Evolutionary conservation across 1,140 invertebrate species (phyloP).

Genomic region (Drosophila triauraria): DNA sequence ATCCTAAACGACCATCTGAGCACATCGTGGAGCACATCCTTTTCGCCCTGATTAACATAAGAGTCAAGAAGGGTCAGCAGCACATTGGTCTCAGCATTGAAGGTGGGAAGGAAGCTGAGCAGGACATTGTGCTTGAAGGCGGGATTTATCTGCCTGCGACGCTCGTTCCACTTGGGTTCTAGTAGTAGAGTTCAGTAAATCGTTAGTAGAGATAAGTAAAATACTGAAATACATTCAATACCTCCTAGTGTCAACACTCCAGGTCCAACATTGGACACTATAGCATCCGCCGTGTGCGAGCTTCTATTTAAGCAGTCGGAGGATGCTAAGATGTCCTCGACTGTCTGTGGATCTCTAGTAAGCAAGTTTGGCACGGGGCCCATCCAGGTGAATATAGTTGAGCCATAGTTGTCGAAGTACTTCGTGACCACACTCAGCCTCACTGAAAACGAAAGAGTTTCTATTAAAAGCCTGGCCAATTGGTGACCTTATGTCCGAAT

Average conservation of each 20-base stretch:
- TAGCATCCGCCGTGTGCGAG: neutral
- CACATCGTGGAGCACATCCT: slow-evolving; percentile 31
- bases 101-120: slow-evolving; percentile 62
- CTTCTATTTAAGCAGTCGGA: slow-evolving; percentile 47
- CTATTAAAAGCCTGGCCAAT: neutral
- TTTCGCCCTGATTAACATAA: slow-evolving; percentile 17
- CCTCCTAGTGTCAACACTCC: slow-evolving; percentile 53
- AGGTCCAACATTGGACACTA: slow-evolving; percentile 31
- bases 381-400: slow-evolving; percentile 47
- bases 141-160: slow-evolving; percentile 60
- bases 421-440: neutral
- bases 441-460: neutral
- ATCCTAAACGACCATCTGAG: slow-evolving; percentile 49
- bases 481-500: accelerated
- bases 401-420: slow-evolving; percentile 40
- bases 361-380: slow-evolving; percentile 48
- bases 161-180: slow-evolving; percentile 56
- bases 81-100: slow-evolving; percentile 48
- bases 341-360: slow-evolving; percentile 50
- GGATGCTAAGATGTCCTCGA: slow-evolving; percentile 56
- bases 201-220: no score
- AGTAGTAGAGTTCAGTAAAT: neutral
- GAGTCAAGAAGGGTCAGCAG: slow-evolving; percentile 44
- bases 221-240: neutral
- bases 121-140: slow-evolving; percentile 59